A percentile compares a stretch with the other conserved stretches of the same genome.
These are phyloP conservation scores for Hyla sarda DNA, from an alignment of 2,113 vertebrate species.

Conservation along the genomic window DNA sequence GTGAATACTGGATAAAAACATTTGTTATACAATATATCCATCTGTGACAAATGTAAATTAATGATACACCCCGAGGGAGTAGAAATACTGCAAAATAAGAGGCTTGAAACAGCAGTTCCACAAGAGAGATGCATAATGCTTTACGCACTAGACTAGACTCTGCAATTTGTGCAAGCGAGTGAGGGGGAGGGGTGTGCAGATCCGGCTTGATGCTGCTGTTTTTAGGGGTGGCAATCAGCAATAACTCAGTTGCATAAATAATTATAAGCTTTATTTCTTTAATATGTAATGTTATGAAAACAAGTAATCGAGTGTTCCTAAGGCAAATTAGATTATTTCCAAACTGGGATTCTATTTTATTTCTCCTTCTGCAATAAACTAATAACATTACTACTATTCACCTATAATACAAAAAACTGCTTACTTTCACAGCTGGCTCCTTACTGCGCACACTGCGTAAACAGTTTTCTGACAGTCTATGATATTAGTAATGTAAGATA, in stretches of 20 bases:
- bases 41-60: constrained; percentile 54
- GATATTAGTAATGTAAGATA: neutral
- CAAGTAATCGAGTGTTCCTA: neutral
- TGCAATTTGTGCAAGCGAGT: neutral
- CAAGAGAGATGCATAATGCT: constrained; percentile 40
- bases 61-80: constrained; percentile 46
- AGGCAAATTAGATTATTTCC: constrained; percentile 23
- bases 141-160: constrained; percentile 21
- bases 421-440: neutral
- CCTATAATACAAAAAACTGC: neutral
- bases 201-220: neutral
- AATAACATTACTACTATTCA: constrained; percentile 1
- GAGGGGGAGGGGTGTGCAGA: neutral
- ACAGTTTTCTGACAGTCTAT: neutral
- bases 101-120: constrained; percentile 37
- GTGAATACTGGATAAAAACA: constrained; percentile 51
- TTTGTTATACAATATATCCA: constrained; percentile 57
- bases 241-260: constrained; percentile 12
- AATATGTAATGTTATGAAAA: constrained; percentile 28
- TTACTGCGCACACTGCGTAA: neutral
- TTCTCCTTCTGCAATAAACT: constrained; percentile 18
- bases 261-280: constrained; percentile 23
- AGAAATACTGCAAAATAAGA: constrained; percentile 44
- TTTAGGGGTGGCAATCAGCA: constrained; percentile 29
- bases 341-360: constrained; percentile 11